These are phyloP conservation scores for Rhagologus leucostigma DNA, from an alignment of 2,113 vertebrate species.

Conservation along the genomic window DNA sequence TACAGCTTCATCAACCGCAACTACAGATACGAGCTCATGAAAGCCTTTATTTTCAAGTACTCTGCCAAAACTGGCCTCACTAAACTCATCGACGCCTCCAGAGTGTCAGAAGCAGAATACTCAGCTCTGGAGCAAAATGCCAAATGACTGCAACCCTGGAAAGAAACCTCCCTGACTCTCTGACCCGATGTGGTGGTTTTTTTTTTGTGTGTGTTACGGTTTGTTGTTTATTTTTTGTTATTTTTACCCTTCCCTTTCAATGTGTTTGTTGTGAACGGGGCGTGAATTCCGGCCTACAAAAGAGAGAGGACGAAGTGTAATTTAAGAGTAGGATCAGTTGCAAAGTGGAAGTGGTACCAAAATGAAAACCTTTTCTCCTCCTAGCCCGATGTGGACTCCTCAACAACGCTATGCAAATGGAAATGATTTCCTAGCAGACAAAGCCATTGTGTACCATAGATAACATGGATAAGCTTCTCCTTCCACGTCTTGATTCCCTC, in stretches of 20 bases:
- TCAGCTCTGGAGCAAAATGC: slow-evolving; percentile 81
- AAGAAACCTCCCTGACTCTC: not conserved
- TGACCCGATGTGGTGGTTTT: not conserved
- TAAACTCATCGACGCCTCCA: slow-evolving; percentile 83
- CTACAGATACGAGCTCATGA: slow-evolving; percentile 90
- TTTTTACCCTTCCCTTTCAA: not conserved
- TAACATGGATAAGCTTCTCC: not conserved
- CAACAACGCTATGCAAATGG: not conserved
- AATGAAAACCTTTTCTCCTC: not conserved
- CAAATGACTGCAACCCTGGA: slow-evolving; percentile 50
- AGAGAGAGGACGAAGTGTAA: not conserved
- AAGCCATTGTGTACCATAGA: not conserved
- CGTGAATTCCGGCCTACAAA: not conserved
- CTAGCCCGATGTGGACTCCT: not conserved
- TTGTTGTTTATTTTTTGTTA: not conserved
- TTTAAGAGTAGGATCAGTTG: not conserved
- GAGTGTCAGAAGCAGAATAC: slow-evolving; percentile 82
- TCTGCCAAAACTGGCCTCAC: slow-evolving; percentile 87
- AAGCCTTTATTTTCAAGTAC: slow-evolving; percentile 92
- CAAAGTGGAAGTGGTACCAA: slow-evolving; percentile 46
- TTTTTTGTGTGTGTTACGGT: not conserved
- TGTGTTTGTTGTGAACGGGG: not conserved
- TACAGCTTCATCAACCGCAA: slow-evolving; percentile 88
- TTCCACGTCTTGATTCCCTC: not conserved
- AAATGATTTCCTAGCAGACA: not conserved